A percentile compares a stretch with the other conserved stretches of the same genome.
These are phyloP conservation scores for Acanthurus lineatus DNA, from an alignment of 2,797 vertebrate species.

Conservation along the genomic window DNA sequence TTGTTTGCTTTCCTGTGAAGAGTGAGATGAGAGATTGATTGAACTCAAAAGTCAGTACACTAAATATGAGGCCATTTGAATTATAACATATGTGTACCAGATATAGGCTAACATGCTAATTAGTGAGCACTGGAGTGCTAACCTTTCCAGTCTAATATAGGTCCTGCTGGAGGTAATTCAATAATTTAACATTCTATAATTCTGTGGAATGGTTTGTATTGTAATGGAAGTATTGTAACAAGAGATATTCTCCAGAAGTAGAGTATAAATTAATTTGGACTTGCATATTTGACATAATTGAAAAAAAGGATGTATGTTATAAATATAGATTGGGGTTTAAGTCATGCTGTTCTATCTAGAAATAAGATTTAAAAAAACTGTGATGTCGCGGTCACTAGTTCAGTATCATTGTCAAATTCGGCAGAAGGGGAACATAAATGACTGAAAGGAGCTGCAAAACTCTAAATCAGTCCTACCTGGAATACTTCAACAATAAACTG, in stretches of 20 bases:
- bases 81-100: not conserved
- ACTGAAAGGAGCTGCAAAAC: not conserved
- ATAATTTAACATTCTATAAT: not conserved
- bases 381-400: not conserved
- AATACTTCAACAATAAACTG: constrained; percentile 6
- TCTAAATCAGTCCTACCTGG: not conserved
- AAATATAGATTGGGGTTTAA: not conserved
- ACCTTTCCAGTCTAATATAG: not conserved
- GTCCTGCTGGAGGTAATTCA: not conserved
- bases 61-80: not conserved
- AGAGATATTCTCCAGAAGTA: no score
- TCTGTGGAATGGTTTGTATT: not conserved
- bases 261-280: not conserved
- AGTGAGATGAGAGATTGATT: not conserved
- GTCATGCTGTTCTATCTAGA: not conserved
- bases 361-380: not conserved
- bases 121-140: not conserved
- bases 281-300: not conserved
- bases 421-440: not conserved
- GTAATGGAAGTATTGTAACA: no score
- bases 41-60: not conserved
- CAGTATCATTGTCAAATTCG: not conserved
- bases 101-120: not conserved
- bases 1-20: not conserved
- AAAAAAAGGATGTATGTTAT: no score